phyloP scores from a whole-genome alignment of 2,113 vertebrate genomes.

The Ancistrus triradiatus region DNA sequence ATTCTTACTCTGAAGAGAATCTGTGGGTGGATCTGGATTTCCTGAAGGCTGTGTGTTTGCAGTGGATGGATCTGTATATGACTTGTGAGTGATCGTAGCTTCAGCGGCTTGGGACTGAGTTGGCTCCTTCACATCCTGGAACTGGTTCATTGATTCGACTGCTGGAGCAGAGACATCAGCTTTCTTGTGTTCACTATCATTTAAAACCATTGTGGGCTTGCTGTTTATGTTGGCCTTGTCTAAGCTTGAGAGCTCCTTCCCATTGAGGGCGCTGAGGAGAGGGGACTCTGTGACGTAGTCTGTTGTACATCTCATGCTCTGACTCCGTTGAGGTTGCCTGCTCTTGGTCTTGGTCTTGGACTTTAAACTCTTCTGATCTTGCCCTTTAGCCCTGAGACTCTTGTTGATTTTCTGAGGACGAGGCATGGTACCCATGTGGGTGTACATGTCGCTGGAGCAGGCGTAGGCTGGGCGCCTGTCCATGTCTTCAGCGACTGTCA shows the following conservation, averaged over 20 bases:
- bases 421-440: constrained; percentile 92
- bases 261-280: constrained; percentile 10
- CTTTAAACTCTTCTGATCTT: constrained; percentile 32
- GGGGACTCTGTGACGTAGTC: constrained; percentile 27
- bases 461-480: constrained; percentile 70
- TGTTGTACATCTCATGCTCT: constrained; percentile 49
- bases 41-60: not conserved
- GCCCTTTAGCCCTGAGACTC: constrained; percentile 41
- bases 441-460: constrained; percentile 85
- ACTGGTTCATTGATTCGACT: not conserved
- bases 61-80: not conserved
- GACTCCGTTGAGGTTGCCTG: constrained; percentile 45
- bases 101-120: not conserved
- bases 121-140: not conserved
- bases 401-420: constrained; percentile 55
- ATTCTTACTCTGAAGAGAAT: not conserved
- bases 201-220: not conserved
- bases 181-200: not conserved
- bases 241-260: not conserved
- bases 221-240: not conserved
- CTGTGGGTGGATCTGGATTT: not conserved
- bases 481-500: constrained; percentile 76
- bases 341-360: constrained; percentile 54
- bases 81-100: not conserved
- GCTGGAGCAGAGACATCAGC: not conserved